These are phyloP conservation scores for Irena cyanogastra DNA, from an alignment of 2,113 vertebrate species.

Conservation along the genomic window DNA sequence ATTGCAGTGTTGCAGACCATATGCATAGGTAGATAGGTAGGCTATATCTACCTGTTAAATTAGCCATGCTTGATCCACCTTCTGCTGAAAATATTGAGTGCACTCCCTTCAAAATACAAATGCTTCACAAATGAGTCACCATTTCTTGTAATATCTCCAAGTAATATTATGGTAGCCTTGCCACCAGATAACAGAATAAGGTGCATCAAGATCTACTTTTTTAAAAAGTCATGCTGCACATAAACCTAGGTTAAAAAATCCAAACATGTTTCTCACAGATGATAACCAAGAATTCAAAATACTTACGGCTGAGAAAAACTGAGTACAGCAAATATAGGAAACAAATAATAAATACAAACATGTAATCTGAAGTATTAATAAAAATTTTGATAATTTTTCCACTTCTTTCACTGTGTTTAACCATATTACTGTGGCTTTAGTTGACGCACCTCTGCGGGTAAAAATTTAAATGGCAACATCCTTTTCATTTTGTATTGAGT, in stretches of 20 bases:
- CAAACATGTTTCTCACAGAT: neutral
- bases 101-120: neutral
- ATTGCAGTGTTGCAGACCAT: neutral
- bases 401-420: neutral
- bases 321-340: neutral
- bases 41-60: too few species aligned
- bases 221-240: fast-evolving
- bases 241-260: neutral
- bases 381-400: neutral
- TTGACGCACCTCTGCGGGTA: neutral
- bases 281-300: neutral
- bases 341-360: neutral
- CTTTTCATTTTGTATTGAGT: neutral
- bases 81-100: neutral
- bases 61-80: neutral
- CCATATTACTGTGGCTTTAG: neutral
- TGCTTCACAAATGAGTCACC: neutral
- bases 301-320: neutral
- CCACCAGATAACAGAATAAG: neutral
- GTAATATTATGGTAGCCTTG: neutral
- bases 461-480: neutral
- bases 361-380: neutral
- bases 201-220: neutral
- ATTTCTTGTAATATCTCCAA: neutral
- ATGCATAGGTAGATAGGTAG: neutral